Percentiles rank a stretch among this genome's conserved stretches.
Conservation (phyloP, 2,888 invertebrate genomes). For the Pharmacophagus antenor region DNA sequence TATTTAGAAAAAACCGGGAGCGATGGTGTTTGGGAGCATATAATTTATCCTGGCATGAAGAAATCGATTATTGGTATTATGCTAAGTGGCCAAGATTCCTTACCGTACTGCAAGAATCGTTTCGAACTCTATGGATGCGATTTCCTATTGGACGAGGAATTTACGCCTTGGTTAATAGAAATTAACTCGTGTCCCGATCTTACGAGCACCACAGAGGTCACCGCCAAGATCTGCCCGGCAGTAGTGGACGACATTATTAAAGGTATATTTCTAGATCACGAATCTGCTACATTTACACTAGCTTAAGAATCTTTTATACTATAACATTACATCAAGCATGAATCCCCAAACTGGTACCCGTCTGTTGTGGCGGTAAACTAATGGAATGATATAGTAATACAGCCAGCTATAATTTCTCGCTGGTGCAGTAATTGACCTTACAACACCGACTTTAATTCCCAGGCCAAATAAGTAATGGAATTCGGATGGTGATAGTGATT, state of each 20-base stretch:
- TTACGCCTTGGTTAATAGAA: slow-evolving; percentile 94
- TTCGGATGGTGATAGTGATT: no score
- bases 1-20: slow-evolving; percentile 81
- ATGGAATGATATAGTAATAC: no score
- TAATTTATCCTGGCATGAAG: slow-evolving; percentile 92
- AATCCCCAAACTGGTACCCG: no score
- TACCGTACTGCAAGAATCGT: slow-evolving; percentile 85
- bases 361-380: no score
- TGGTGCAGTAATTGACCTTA: no score
- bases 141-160: slow-evolving; percentile 92
- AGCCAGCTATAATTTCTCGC: no score
- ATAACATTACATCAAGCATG: no score
- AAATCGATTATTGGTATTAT: slow-evolving; percentile 90
- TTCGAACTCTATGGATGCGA: slow-evolving; percentile 97
- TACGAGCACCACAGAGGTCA: slow-evolving; percentile 89
- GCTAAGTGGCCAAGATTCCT: slow-evolving; percentile 87
- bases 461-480: no score
- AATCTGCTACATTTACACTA: no score
- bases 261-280: slow-evolving; percentile 75
- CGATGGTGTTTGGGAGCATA: slow-evolving; percentile 84
- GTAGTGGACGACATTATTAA: slow-evolving; percentile 92
- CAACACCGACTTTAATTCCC: no score
- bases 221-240: slow-evolving; percentile 89
- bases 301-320: no score
- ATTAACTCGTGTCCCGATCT: slow-evolving; percentile 95